These are phyloP conservation scores for Fratercula arctica DNA, from an alignment of 2,797 vertebrate species.

Conservation along the genomic window DNA sequence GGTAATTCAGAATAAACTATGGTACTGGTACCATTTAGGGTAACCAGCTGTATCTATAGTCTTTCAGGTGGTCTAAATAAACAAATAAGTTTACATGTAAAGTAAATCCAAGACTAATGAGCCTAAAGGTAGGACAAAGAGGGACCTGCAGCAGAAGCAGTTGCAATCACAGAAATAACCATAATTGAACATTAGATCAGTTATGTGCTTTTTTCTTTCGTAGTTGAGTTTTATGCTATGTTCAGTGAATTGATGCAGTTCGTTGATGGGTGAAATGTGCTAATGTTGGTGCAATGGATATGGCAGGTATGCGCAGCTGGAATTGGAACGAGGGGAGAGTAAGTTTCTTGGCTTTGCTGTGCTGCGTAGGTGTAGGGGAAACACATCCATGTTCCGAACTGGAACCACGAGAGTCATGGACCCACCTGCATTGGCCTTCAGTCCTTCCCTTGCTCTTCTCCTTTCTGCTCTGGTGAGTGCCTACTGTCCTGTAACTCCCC, in stretches of 20 bases:
- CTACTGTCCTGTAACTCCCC: background rate
- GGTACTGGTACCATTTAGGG: background rate
- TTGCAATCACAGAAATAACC: background rate
- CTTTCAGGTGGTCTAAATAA: background rate
- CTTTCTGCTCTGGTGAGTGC: background rate
- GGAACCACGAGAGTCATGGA: background rate
- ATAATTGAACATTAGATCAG: background rate
- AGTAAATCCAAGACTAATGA: background rate
- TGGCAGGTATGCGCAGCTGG: background rate
- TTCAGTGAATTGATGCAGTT: background rate
- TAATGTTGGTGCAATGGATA: background rate
- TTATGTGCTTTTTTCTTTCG: background rate
- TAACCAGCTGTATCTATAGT: background rate
- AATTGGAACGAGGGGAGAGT: background rate
- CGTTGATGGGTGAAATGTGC: background rate
- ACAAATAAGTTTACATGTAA: background rate
- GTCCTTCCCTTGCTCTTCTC: background rate
- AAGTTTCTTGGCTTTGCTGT: background rate
- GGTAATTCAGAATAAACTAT: background rate
- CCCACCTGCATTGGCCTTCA: background rate
- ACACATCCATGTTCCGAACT: background rate
- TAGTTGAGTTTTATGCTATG: background rate
- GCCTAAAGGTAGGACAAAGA: background rate
- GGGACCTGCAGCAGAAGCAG: background rate
- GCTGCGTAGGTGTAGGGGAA: background rate